Percentiles rank a stretch among this genome's conserved stretches.
phyloP scores from a whole-genome alignment of 2,113 vertebrate species.

The Caracal caracal region DNA sequence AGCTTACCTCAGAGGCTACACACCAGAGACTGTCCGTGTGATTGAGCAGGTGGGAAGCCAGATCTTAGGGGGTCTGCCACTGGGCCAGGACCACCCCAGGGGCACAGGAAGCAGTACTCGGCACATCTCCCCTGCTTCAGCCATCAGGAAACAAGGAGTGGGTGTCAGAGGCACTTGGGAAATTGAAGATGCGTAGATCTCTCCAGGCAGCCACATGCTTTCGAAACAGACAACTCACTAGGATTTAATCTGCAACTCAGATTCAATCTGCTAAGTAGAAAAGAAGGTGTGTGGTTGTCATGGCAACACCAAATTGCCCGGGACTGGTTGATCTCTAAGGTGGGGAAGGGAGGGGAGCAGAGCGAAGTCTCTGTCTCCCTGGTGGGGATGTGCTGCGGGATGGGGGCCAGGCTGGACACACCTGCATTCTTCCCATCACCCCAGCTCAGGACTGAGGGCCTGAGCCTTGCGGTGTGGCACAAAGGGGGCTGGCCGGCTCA shows the following conservation, averaged over 20 bases:
- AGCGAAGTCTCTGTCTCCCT: constrained; percentile 14
- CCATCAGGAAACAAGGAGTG: background rate
- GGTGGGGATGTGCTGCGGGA: background rate
- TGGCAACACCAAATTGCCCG: constrained; percentile 68
- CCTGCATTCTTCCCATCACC: background rate
- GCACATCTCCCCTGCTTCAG: background rate
- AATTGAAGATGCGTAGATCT: background rate
- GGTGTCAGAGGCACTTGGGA: background rate
- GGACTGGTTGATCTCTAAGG: constrained; percentile 59
- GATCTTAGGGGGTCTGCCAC: background rate
- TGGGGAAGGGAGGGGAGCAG: background rate
- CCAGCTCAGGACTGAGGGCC: background rate
- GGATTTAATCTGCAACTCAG: constrained; percentile 40
- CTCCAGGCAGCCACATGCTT: background rate
- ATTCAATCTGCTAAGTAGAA: constrained; percentile 38
- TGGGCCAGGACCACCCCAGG: background rate
- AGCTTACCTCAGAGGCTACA: background rate
- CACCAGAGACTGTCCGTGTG: too few relatives aligned
- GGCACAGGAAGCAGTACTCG: background rate
- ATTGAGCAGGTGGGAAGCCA: background rate
- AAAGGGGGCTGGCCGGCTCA: background rate
- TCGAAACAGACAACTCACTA: background rate
- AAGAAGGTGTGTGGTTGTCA: constrained; percentile 76
- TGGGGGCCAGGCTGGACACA: background rate
- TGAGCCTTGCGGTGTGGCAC: background rate